A percentile compares a stretch with the other conserved stretches of the same genome.
phyloP scores from a whole-genome alignment of 2,888 invertebrate species.

The Abrostola tripartita region DNA sequence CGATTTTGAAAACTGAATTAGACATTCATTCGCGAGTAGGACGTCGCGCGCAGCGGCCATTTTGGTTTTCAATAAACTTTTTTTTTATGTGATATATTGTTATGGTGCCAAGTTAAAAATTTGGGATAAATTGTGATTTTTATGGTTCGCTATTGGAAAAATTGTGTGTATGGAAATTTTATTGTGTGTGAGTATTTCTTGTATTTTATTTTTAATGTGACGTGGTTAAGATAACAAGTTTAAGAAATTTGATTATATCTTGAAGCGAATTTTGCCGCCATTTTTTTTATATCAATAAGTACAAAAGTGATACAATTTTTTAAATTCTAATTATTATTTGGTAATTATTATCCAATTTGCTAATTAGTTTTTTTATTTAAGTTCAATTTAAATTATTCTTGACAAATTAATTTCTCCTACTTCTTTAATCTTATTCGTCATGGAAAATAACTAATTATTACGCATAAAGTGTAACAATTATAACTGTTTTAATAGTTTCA shows the following conservation, averaged over 20 bases:
- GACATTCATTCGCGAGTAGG: conserved; percentile 79
- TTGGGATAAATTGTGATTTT: conserved; percentile 25
- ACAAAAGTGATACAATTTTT: no score
- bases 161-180: background rate
- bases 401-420: no score
- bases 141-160: background rate
- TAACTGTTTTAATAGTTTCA: no score
- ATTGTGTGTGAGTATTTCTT: background rate
- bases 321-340: no score
- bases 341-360: no score
- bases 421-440: no score
- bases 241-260: background rate
- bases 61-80: conserved; percentile 60
- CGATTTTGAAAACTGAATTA: conserved; percentile 83
- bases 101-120: conserved; percentile 23
- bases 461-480: no score
- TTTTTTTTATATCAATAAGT: no score
- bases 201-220: background rate
- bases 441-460: no score
- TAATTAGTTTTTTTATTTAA: no score
- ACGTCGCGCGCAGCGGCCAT: conserved; percentile 68
- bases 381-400: no score
- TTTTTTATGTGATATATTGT: conserved; percentile 7
- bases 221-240: background rate
- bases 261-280: no score